Percentiles rank a stretch among this genome's conserved stretches.
Evolutionary conservation across 2,797 vertebrate genomes (phyloP).

Genomic region (Distichodus sexfasciatus): DNA sequence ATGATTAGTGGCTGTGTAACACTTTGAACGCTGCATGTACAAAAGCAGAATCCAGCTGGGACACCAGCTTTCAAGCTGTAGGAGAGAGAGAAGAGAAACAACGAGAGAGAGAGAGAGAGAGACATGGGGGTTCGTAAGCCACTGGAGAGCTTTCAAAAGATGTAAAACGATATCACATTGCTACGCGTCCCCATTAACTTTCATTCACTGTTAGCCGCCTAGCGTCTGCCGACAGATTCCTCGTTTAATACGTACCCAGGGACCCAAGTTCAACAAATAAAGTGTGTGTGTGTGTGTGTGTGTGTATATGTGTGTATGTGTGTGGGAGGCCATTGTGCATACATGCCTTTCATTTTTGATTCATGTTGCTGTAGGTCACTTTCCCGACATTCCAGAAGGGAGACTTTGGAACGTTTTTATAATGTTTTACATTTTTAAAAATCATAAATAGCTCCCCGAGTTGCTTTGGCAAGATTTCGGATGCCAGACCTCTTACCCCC

Average conservation of each 20-base stretch:
- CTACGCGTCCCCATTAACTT: too few species aligned
- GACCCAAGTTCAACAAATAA: slow-evolving; percentile 80
- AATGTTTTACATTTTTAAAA: too few species aligned
- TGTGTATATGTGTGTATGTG: too few species aligned
- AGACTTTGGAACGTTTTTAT: slow-evolving; percentile 39
- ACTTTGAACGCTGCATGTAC: slow-evolving; percentile 71
- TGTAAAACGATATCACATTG: slow-evolving; percentile 77
- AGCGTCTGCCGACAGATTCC: neutral
- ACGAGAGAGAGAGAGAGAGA: slow-evolving; percentile 10
- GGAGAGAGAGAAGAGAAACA: slow-evolving; percentile 13
- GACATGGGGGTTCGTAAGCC: slow-evolving; percentile 60
- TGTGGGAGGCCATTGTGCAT: slow-evolving; percentile 67
- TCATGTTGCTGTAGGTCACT: slow-evolving; percentile 57
- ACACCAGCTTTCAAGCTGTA: slow-evolving; percentile 71
- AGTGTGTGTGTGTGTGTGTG: too few species aligned
- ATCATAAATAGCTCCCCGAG: slow-evolving; percentile 36
- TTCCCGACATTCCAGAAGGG: slow-evolving; percentile 55
- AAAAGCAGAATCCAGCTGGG: slow-evolving; percentile 78
- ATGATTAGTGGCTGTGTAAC: slow-evolving; percentile 74
- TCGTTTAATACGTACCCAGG: slow-evolving; percentile 68
- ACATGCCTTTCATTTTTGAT: slow-evolving; percentile 71
- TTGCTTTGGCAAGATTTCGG: slow-evolving; percentile 9
- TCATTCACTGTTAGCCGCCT: slow-evolving; percentile 58
- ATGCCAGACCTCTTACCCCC: slow-evolving; percentile 31
- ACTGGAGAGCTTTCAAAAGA: slow-evolving; percentile 76